Evolutionary conservation across 2,888 invertebrate species (phyloP).

Genomic region (Leptogaster cylindrica): DNA sequence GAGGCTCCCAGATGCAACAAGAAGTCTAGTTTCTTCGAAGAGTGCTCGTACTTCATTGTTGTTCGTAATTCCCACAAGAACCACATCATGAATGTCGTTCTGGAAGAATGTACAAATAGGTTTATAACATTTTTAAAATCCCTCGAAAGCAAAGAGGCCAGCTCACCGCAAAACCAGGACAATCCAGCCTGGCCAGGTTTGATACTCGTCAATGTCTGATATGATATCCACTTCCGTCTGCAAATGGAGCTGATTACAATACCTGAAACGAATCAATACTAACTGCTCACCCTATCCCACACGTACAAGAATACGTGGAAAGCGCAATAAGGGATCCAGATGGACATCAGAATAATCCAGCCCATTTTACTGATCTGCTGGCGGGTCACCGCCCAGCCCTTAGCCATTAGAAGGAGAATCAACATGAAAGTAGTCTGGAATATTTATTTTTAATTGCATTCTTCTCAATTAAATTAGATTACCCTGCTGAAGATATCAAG

Average conservation of each 20-base stretch:
- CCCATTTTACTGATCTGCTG: conserved; percentile 88
- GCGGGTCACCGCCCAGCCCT: conserved; percentile 96
- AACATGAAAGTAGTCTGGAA: conserved; percentile 92
- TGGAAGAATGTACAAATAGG: conserved; percentile 50
- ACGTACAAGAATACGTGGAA: conserved; percentile 92
- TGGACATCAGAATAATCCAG: conserved; percentile 63
- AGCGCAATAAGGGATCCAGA: conserved; percentile 91
- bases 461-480: conserved; percentile 55
- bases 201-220: conserved; percentile 95
- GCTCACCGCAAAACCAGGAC: conserved; percentile 75
- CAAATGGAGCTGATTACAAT: conserved; percentile 50
- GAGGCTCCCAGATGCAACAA: conserved; percentile 96
- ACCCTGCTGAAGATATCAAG: conserved; percentile 91
- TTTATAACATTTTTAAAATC: background rate
- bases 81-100: conserved; percentile 84
- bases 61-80: conserved; percentile 77
- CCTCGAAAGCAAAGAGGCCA: background rate
- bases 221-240: conserved; percentile 96
- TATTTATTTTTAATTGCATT: conserved; percentile 26
- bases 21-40: conserved; percentile 86
- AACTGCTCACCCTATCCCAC: conserved; percentile 85
- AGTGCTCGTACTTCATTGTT: conserved; percentile 81
- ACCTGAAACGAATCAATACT: background rate
- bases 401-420: conserved; percentile 86
- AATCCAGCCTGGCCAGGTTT: conserved; percentile 97